Evolutionary conservation across 2,113 vertebrate genomes (phyloP).

Genomic region (Mellivora capensis): DNA sequence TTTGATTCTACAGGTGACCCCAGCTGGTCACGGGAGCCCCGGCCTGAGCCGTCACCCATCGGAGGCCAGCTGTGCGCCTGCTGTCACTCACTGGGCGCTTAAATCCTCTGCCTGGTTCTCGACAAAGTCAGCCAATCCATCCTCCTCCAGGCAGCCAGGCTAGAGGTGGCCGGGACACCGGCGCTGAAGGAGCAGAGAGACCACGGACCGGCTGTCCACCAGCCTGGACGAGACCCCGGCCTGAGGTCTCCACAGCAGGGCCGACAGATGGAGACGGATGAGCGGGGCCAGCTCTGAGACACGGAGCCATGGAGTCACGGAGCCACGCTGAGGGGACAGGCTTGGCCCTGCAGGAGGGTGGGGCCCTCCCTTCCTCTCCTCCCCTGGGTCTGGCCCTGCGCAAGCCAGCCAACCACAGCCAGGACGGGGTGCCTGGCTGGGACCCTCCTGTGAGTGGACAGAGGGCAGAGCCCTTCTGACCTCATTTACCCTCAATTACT

Average conservation of each 20-base stretch:
- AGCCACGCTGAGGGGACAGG: accelerated
- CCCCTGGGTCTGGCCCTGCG: accelerated
- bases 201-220: not conserved
- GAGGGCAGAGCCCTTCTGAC: not conserved
- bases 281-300: not conserved
- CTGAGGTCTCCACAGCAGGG: not conserved
- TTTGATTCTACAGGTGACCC: accelerated
- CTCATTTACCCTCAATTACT: not conserved
- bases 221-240: not conserved
- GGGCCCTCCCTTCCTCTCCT: not conserved
- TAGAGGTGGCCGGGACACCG: slow-evolving; percentile 78
- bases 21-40: not conserved
- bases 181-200: slow-evolving; percentile 84
- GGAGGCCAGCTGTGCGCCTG: accelerated
- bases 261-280: not conserved
- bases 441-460: not conserved
- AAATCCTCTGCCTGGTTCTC: not conserved
- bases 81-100: accelerated
- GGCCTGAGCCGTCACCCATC: accelerated
- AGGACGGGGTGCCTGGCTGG: not conserved
- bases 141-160: slow-evolving; percentile 75
- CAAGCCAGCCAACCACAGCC: accelerated
- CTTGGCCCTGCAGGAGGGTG: not conserved
- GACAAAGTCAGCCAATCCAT: slow-evolving; percentile 70
- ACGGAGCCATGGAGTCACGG: accelerated